Percentiles rank a stretch among this genome's conserved stretches.
Evolutionary conservation across 2,888 invertebrate species (phyloP).

Genomic region (Pollenia griseotomentosa): DNA sequence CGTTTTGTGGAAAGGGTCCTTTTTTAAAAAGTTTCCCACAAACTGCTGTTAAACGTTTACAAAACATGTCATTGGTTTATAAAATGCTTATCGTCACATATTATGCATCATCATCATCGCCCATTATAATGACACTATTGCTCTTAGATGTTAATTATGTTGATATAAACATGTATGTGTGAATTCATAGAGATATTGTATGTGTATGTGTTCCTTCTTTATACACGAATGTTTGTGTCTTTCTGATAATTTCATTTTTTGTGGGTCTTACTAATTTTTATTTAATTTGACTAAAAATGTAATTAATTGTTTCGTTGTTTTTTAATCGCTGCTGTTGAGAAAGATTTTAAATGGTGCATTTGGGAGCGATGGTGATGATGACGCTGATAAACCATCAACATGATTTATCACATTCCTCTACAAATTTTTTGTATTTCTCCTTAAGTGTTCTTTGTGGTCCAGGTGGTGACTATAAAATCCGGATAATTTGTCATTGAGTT

Average conservation of each 20-base stretch:
- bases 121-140: constrained; percentile 54
- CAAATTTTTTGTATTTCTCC: constrained; percentile 36
- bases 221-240: not conserved
- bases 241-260: constrained; percentile 38
- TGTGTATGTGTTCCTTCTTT: not conserved
- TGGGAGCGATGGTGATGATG: constrained; percentile 28
- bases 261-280: constrained; percentile 67
- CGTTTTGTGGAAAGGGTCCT: too few relatives aligned
- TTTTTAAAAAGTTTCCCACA: not conserved
- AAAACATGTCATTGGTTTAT: not conserved
- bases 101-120: constrained; percentile 60
- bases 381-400: constrained; percentile 59
- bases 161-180: not conserved
- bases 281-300: constrained; percentile 72
- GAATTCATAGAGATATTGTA: not conserved
- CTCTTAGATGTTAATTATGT: not conserved
- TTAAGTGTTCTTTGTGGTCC: constrained; percentile 69
- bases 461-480: constrained; percentile 70
- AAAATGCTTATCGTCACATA: constrained; percentile 40
- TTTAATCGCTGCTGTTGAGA: constrained; percentile 5
- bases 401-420: constrained; percentile 63
- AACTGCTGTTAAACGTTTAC: not conserved
- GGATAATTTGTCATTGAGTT: constrained; percentile 71
- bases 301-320: constrained; percentile 68
- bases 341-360: constrained; percentile 33